Evolutionary conservation across 2,113 vertebrate species (phyloP).

Genomic region (Malaclemys terrapin): DNA sequence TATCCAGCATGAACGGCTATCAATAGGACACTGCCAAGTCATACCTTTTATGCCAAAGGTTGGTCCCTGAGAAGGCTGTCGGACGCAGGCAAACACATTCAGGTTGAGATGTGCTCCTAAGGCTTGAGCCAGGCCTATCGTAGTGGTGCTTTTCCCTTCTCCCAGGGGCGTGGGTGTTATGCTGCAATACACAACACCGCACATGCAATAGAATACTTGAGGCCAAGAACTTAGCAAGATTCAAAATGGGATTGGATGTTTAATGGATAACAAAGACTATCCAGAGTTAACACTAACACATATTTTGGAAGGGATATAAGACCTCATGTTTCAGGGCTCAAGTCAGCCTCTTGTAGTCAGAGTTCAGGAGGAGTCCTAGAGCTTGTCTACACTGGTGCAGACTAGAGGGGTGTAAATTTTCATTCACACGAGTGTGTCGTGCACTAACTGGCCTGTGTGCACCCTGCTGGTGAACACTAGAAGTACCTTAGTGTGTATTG

Average conservation of each 20-base stretch:
- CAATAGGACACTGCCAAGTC: not conserved
- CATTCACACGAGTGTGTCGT: not conserved
- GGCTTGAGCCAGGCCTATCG: constrained; percentile 94
- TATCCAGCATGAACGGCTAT: not conserved
- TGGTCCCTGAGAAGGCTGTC: constrained; percentile 97
- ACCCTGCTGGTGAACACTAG: not conserved
- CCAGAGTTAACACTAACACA: not conserved
- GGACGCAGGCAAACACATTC: constrained; percentile 96
- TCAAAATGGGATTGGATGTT: not conserved
- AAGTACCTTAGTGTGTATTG: not conserved
- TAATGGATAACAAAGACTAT: not conserved
- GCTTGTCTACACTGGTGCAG: not conserved
- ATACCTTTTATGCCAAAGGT: constrained; percentile 99
- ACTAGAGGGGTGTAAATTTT: not conserved
- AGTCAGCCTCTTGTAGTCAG: not conserved
- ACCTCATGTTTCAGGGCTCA: not conserved
- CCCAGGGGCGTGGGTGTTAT: constrained; percentile 98
- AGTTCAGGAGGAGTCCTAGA: not conserved
- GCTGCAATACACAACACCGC: constrained; percentile 75
- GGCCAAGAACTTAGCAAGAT: not conserved
- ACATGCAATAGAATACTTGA: not conserved
- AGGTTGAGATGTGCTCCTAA: constrained; percentile 92
- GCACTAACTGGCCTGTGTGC: not conserved
- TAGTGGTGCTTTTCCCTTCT: constrained; percentile 98
- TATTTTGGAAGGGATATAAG: not conserved